These are phyloP conservation scores for Cyanoderma ruficeps DNA, from an alignment of 2,113 vertebrate species.

Conservation along the genomic window DNA sequence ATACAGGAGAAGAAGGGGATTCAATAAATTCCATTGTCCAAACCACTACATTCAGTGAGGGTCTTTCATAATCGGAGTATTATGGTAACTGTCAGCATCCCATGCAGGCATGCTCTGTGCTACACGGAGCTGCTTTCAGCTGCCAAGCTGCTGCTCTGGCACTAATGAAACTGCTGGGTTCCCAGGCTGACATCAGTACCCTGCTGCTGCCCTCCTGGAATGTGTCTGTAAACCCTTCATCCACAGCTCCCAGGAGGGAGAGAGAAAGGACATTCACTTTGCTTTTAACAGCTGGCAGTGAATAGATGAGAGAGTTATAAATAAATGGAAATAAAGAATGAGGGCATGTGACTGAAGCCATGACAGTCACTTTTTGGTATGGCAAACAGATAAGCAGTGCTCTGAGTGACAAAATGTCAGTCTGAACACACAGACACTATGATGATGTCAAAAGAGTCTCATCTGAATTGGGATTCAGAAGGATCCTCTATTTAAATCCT, in stretches of 20 bases:
- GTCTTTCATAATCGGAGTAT: background rate
- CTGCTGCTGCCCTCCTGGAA: background rate
- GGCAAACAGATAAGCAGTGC: background rate
- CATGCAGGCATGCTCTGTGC: background rate
- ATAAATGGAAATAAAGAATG: conserved; percentile 13
- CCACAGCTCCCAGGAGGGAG: background rate
- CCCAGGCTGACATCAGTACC: background rate
- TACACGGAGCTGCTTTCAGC: background rate
- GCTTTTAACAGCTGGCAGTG: background rate
- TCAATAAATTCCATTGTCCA: background rate
- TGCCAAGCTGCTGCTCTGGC: background rate
- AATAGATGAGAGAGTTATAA: background rate
- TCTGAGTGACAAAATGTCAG: conserved; percentile 27
- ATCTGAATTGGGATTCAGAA: conserved; percentile 14
- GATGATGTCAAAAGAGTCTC: conserved; percentile 32
- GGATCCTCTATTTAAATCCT: conserved; percentile 32
- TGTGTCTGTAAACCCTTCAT: background rate
- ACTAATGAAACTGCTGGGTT: background rate
- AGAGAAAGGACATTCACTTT: background rate
- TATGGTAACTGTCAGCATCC: background rate
- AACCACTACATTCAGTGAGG: background rate
- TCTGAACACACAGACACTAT: background rate
- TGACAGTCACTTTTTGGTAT: background rate
- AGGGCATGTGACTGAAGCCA: background rate
- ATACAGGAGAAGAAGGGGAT: background rate